Base-by-base conservation (phyloP, 2,797 vertebrate genomes). In the Ptychobarbus kaznakovi region DNA sequence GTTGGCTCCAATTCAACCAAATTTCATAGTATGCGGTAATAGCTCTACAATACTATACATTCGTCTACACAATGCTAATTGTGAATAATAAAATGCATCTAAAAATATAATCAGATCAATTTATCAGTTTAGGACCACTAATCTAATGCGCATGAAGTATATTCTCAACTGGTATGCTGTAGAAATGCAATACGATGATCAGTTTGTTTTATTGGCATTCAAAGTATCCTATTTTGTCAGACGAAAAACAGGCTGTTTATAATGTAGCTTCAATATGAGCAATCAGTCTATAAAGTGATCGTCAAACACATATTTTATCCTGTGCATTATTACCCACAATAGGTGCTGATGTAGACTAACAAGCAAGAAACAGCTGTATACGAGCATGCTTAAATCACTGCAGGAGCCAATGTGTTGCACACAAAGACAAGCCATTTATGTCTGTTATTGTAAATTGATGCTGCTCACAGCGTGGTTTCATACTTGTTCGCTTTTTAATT, bases 371-470 rank as follows among this genome's bases (percentile, higher is more conserved):
- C 51, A 46, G 74, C 63, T 58, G 75, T 53, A 53, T 49, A n/a
- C 8, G 13, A 46, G 73, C 16, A 56, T 77, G 61, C 66, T 83
- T 25, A 68, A 83, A 76, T 76, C 51, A 84, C 83, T 20, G 20
- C 40, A 53, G 61, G 25, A 56, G 49, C 49, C 74, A 63, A 25
- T 51, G 72, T 51, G 72, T 25, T 38, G 58, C 72, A 70, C 65
- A 69, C 40, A 84, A 70, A 79, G 38, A 78, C 65, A 70, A 79
- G 74, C 25, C 74, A 84, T 78, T 84, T 76, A 77, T 53, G 49
- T 77, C 75, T 61, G 44, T 76, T 83, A 68, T 68, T 83, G 73
- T 79, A 84, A 70, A 79, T 79, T 77, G 63, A 69, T 68, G 82
- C 63, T 2, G 46, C 46, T 79, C 38, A 18, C 8, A n/a, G 49